Base-by-base conservation (phyloP, 1,140 invertebrate species). In the Musca vetustissima region DNA sequence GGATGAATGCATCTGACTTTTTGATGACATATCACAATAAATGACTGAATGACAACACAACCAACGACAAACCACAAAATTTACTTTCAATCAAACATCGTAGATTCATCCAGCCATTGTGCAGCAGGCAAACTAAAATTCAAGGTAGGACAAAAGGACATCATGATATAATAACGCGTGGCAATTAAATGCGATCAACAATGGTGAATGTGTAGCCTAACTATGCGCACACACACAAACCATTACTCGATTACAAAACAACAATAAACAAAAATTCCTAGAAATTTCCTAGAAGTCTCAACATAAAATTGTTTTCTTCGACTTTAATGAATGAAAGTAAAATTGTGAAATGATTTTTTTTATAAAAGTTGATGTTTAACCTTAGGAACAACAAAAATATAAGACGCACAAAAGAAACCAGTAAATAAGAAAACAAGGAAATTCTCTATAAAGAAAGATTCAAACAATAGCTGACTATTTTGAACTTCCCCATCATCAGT, bases 341-440 rank as follows among this genome's bases (percentile, higher is more conserved):
- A 52, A 52, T n/a, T n/a, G n/a, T n/a, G 6, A 4, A 52, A 52
- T 15, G 36, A 13, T 43, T 19, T 21, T 61, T 61, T 61, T 43
- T 32, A 43, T 61, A 61, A 61, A 61, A 61, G 15, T 61, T 61
- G 57, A 61, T 61, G 57, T 61, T 61, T 61, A 61, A 61, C 57
- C 57, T 61, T 36, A 43, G 24, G 15, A n/a, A 6, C 25, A 59
- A 43, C 13, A 43, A 59, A 59, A 59, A 2, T 17, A 59, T n/a
- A n/a, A 32, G n/a, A 28, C 25, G 7, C 28, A 25, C 17, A 61
- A 36, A 32, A 59, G 28, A 59, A 55, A 2, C 24, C 8, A 52
- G 19, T 19, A 8, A 19, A 52, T 8, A 21, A 8, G 1, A 1
- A 32, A 59, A 14, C 28, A 19, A 59, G 28, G n/a, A 28, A 4